Percentiles rank a stretch among this genome's conserved stretches.
Evolutionary conservation across 2,113 vertebrate species (phyloP).

Genomic region (Desmodus rotundus): DNA sequence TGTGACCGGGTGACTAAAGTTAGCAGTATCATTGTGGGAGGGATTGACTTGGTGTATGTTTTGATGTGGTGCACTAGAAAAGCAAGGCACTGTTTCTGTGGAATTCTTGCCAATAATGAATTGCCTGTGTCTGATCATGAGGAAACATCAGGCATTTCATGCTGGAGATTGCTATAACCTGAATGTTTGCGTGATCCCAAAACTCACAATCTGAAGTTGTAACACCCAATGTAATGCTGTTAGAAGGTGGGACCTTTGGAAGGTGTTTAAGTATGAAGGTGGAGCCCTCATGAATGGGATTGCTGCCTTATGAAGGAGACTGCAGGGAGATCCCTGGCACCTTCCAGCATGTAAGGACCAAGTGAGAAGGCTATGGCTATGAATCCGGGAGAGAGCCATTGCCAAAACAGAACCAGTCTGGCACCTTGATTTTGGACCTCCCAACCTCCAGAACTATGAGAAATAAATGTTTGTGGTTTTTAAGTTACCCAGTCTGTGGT

Average conservation of each 20-base stretch:
- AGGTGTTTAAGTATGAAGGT: neutral
- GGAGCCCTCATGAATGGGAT: neutral
- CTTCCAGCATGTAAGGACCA: neutral
- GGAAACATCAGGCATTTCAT: neutral
- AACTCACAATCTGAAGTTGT: neutral
- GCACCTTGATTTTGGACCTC: neutral
- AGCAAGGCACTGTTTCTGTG: neutral
- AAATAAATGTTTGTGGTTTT: neutral
- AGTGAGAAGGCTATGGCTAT: neutral
- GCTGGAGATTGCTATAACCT: neutral
- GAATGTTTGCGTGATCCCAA: neutral
- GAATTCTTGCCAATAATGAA: neutral
- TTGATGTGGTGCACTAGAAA: neutral
- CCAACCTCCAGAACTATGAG: neutral
- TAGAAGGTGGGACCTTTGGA: neutral
- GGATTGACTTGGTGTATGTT: neutral
- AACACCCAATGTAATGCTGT: neutral
- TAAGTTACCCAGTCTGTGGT: neutral
- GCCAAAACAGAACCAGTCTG: neutral
- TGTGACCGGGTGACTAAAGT: neutral
- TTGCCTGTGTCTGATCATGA: neutral
- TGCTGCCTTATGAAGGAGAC: neutral
- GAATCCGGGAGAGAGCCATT: neutral
- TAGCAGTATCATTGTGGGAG: neutral
- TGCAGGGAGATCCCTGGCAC: neutral